Base-by-base conservation (phyloP, 2,797 vertebrate genomes). In the Pampus argenteus region DNA sequence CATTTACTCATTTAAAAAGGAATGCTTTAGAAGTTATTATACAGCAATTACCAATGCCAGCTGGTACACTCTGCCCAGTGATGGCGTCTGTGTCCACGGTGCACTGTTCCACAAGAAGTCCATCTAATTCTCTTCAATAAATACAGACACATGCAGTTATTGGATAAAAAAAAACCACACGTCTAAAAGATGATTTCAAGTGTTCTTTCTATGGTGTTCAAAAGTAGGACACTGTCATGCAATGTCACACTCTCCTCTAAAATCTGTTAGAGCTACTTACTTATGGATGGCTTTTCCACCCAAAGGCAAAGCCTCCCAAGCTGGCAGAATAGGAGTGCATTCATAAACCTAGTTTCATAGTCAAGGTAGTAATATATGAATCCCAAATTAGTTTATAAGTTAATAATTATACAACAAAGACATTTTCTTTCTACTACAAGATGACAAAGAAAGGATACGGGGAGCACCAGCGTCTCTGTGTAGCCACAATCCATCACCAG, bases 401-500 rank as follows among this genome's bases (percentile, higher is more conserved):
- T 36, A 13, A 36, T 36, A 13, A n/a, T n/a, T n/a, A n/a, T n/a
- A 31, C 29, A 31, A 31, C 9, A 31, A 31, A 17, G 40, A 44
- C 17, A 44, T 44, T 44, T 18, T 44, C n/a, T 40, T 44, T 44
- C 6, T 18, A 44, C 31, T 31, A 9, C 18, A 22, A 3, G 8
- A 31, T 18, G 17, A 23, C 17, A n/a, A 23, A 11, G 20, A 75
- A 89, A 96, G 94, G 98, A 99, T 99, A 97, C 97, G 78, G 98
- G 98, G 54, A 99, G 91, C 84, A 97, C 97, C 61, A 99, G 90
- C 0, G 97, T 98, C 89, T 99, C 98, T 26, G 95, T 95, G 88
- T 99, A 95, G 59, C 98, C 98, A 74, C 98, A 99, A 85, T 99
- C 98, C 86, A 99, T 95, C 76, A 99, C 98, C 84, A 99, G 95